Conservation (phyloP, 37 sponge, comb jelly and placozoan species). For the Beroe forskalii region DNA sequence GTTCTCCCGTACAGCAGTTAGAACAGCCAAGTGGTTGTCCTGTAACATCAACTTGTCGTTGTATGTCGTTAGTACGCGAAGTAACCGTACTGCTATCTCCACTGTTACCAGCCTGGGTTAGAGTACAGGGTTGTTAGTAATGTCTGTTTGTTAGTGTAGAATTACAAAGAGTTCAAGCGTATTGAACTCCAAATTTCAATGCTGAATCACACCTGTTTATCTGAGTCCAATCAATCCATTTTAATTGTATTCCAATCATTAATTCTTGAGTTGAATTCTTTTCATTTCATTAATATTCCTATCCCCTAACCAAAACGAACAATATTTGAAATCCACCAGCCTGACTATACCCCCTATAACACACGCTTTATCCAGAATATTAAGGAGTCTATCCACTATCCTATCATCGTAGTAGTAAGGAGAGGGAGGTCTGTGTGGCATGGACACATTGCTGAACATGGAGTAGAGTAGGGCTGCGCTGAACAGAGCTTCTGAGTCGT, state of each 20-base stretch:
- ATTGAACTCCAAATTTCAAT: too few relatives aligned
- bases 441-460: slow-evolving; percentile 43
- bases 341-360: slow-evolving; percentile 11
- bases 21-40: slow-evolving; percentile 47
- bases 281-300: too few relatives aligned
- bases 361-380: slow-evolving; percentile 51
- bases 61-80: slow-evolving; percentile 43
- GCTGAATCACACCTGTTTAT: too few relatives aligned
- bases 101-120: slow-evolving; percentile 53
- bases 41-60: slow-evolving; percentile 7
- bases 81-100: slow-evolving; percentile 27
- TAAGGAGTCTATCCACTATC: slow-evolving; percentile 18
- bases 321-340: too few relatives aligned
- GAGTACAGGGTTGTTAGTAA: not conserved
- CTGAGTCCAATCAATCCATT: too few relatives aligned
- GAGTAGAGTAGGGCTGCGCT: slow-evolving; percentile 56
- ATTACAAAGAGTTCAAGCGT: too few relatives aligned
- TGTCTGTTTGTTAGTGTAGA: too few relatives aligned
- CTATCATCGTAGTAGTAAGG: slow-evolving; percentile 58
- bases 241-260: too few relatives aligned
- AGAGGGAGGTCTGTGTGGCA: slow-evolving; percentile 51
- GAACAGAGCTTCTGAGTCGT: slow-evolving; percentile 51
- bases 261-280: too few relatives aligned
- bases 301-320: too few relatives aligned
- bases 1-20: slow-evolving; percentile 46